Evolutionary conservation across 2,888 invertebrate genomes (phyloP).

Genomic region (Geophilus truncorum): DNA sequence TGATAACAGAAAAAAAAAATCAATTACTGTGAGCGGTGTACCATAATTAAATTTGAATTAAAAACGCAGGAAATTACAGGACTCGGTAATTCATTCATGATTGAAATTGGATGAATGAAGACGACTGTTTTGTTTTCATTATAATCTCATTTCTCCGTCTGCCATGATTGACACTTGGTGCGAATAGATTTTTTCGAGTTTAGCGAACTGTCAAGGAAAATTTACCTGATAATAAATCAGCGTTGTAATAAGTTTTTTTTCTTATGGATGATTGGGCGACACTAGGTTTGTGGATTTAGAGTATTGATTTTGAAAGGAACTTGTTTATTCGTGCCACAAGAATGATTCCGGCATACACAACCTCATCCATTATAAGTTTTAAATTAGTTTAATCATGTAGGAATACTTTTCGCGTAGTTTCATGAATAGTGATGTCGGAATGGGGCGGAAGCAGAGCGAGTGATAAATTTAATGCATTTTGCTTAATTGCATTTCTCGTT

Average conservation of each 20-base stretch:
- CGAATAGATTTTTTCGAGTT: neutral
- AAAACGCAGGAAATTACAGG: too few species aligned
- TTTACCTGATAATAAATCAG: conserved; percentile 1
- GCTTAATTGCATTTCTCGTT: neutral
- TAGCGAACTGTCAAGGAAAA: neutral
- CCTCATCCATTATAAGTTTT: conserved; percentile 8
- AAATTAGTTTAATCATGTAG: conserved; percentile 3
- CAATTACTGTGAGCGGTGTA: too few species aligned
- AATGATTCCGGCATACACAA: neutral
- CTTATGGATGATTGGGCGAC: neutral
- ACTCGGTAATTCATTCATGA: too few species aligned
- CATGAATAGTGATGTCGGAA: neutral
- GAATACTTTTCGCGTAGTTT: neutral
- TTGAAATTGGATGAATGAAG: too few species aligned
- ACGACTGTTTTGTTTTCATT: too few species aligned
- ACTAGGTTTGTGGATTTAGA: neutral
- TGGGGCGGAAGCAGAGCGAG: neutral
- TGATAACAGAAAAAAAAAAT: too few species aligned
- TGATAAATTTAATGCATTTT: neutral
- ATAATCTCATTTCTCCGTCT: too few species aligned
- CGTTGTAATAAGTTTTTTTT: neutral
- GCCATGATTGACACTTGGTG: neutral
- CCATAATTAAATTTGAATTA: too few species aligned
- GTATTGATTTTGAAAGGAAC: neutral
- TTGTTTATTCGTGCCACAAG: conserved; percentile 4